Conservation (phyloP, 2,797 vertebrate species). For the Microctenopoma lineatum region DNA sequence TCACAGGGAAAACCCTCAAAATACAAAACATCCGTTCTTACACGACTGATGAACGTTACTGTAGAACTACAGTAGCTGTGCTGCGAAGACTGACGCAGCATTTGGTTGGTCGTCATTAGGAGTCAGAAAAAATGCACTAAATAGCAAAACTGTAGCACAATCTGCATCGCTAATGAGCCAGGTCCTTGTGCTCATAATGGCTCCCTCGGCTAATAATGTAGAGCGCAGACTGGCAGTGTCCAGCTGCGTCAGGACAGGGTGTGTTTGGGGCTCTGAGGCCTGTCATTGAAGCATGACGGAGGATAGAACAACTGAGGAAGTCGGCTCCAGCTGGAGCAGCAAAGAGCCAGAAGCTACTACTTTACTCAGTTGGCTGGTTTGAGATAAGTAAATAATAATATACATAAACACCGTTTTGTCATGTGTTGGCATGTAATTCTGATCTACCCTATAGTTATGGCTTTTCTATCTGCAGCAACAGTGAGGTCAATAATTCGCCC, state of each 20-base stretch:
- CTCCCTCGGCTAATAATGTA: too few species aligned
- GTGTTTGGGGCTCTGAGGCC: background rate
- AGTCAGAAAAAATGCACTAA: background rate
- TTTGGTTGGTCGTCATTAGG: background rate
- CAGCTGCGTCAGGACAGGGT: background rate
- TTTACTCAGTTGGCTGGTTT: constrained; percentile 11
- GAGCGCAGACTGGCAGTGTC: background rate
- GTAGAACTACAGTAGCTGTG: background rate
- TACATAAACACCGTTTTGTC: constrained; percentile 8
- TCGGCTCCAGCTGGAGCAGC: constrained; percentile 17
- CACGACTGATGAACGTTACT: background rate
- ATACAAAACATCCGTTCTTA: too few species aligned
- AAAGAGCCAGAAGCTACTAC: constrained; percentile 19
- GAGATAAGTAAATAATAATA: background rate
- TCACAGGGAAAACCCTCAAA: background rate
- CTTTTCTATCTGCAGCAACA: background rate
- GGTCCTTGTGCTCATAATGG: too few species aligned
- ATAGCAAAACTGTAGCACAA: background rate
- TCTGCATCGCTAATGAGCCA: too few species aligned
- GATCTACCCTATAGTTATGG: background rate
- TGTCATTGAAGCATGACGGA: constrained; percentile 10
- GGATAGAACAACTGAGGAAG: constrained; percentile 25
- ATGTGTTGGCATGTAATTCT: background rate
- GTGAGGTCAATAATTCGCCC: background rate
- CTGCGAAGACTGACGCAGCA: background rate